phyloP scores from a whole-genome alignment of 2,797 vertebrate genomes.

The Gymnothorax reevesii region DNA sequence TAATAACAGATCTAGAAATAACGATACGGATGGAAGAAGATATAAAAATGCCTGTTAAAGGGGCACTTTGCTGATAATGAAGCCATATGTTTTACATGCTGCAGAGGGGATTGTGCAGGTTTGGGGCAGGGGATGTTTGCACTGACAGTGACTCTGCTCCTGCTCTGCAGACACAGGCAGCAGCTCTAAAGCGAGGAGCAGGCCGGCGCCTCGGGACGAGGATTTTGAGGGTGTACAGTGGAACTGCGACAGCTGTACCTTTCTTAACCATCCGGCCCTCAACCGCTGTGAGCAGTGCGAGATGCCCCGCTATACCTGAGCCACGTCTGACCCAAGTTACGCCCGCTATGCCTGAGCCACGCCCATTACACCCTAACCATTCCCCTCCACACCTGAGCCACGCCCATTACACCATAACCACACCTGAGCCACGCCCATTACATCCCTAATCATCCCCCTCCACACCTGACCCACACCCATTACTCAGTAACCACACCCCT shows the following conservation, averaged over 20 bases:
- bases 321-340: slow-evolving; percentile 48
- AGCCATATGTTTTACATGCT: too few relatives aligned
- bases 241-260: slow-evolving; percentile 98
- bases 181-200: slow-evolving; percentile 64
- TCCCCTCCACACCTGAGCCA: slow-evolving; percentile 39
- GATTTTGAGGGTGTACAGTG: slow-evolving; percentile 97
- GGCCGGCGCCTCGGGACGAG: slow-evolving; percentile 83
- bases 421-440: slow-evolving; percentile 41
- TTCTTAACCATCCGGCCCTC: slow-evolving; percentile 97
- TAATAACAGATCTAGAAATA: too few relatives aligned
- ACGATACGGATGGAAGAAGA: too few relatives aligned
- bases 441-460: slow-evolving; percentile 57
- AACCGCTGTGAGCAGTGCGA: slow-evolving; percentile 99
- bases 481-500: slow-evolving; percentile 82
- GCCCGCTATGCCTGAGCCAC: slow-evolving; percentile 28
- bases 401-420: background rate
- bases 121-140: too few relatives aligned
- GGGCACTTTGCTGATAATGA: too few relatives aligned
- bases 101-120: too few relatives aligned
- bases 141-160: background rate
- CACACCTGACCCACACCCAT: slow-evolving; percentile 46
- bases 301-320: slow-evolving; percentile 98
- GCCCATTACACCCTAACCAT: slow-evolving; percentile 88
- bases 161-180: slow-evolving; percentile 67
- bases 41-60: too few relatives aligned